Evolutionary conservation across 2,797 vertebrate species (phyloP), one percentile per base, ranked within the genome.

Genomic region (Menidia menidia): DNA sequence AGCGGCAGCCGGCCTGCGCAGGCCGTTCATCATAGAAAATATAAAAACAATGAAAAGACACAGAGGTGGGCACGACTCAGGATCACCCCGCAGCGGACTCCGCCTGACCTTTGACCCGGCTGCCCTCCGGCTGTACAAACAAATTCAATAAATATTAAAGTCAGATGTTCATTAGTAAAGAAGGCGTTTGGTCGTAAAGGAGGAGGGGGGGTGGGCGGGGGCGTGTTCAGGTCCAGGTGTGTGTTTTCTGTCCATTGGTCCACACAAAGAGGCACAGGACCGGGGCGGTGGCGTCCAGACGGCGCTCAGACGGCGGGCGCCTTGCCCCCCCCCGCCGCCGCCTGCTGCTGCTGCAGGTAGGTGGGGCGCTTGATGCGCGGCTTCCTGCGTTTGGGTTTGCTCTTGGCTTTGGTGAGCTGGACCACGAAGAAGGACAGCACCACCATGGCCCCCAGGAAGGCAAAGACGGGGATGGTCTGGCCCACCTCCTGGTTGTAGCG

Each of bases 381-480:
- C 80, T 98, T 98, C 83, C 97, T 94, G 81, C 98, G 96, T 92
- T 99, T 99, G 61, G 98, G 98, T 92, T 96, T 95, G 93, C 93
- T 97, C 91, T 96, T 98, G 0, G 96, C 94, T 85, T 99, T 99
- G 71, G 96, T 98, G 70, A 99, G 95, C 79, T 99, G 97, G 19
- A 99, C 98, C 92, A 99, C 97, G 1, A 99, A 99, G 86, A 99
- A 99, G 0, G 97, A 98, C 88, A 99, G 89, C n/a, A 99, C 98
- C 14, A 99, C 97, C 98, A 99, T 99, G 19, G 98, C 98, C 41
- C 98, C 98, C 1, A 99, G 94, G 86, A 99, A 99, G 70, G 98
- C 98, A 43, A 99, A 99, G 78, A 99, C 96, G 0, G 98, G 98
- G 73, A 99, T 99, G 52, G 98, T 98, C 92, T 99, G 98, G 56